Evolutionary conservation across 64 coral and sea anemone species (phyloP).

Genomic region (Pachyseris speciosa): DNA sequence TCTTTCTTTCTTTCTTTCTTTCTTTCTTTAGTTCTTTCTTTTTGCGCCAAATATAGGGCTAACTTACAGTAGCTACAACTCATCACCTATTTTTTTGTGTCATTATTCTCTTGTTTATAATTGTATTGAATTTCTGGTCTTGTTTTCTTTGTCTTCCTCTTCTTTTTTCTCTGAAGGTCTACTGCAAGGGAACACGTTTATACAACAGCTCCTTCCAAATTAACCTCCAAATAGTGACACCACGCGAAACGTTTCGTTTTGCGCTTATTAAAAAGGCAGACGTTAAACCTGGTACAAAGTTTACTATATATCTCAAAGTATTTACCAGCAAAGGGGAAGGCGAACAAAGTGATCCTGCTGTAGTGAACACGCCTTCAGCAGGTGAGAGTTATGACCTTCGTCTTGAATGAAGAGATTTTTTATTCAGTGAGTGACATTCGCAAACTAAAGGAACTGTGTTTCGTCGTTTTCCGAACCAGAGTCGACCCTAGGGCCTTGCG

Average conservation of each 20-base stretch:
- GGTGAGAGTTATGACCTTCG: background rate
- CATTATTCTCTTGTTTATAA: too few species aligned
- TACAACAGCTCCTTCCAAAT: constrained; percentile 1
- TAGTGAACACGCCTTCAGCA: background rate
- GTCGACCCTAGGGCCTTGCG: too few species aligned
- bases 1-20: too few species aligned
- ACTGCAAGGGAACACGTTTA: constrained; percentile 15
- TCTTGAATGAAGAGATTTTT: too few species aligned
- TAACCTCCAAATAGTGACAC: background rate
- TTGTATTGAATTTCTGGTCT: too few species aligned
- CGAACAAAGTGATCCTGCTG: background rate
- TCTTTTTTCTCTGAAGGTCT: constrained; percentile 15
- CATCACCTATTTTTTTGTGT: too few species aligned
- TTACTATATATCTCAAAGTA: constrained; percentile 26
- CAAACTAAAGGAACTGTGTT: too few species aligned
- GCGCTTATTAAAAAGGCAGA: background rate
- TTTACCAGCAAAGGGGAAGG: constrained; percentile 35
- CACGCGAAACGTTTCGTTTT: background rate
- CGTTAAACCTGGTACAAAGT: constrained; percentile 51
- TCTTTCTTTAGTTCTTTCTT: too few species aligned
- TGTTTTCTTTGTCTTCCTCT: background rate
- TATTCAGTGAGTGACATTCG: too few species aligned
- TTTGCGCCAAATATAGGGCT: too few species aligned
- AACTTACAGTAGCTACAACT: too few species aligned
- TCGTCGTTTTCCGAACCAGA: too few species aligned